A percentile compares a stretch with the other conserved stretches of the same genome.
phyloP scores from a whole-genome alignment of 2,888 invertebrate species.

The Phytoseiulus persimilis region DNA sequence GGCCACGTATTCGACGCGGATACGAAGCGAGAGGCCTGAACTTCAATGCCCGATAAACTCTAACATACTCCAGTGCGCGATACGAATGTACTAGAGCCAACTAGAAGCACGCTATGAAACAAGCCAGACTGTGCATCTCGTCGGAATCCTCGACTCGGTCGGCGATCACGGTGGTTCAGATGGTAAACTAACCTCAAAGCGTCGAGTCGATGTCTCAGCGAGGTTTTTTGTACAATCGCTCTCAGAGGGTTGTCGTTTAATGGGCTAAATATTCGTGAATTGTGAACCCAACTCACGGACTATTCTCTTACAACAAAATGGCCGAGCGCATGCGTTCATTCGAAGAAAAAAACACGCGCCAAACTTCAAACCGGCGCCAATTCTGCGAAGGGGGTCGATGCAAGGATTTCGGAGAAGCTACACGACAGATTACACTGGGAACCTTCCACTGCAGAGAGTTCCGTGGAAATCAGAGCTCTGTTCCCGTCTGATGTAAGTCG shows the following conservation, averaged over 20 bases:
- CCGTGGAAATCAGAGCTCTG: too few relatives aligned
- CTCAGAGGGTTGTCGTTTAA: not conserved
- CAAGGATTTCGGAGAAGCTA: not conserved
- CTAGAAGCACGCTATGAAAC: not conserved
- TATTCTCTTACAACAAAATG: constrained; percentile 35
- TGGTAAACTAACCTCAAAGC: not conserved
- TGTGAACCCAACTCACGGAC: constrained; percentile 36
- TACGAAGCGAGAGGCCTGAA: not conserved
- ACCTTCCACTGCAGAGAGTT: too few relatives aligned
- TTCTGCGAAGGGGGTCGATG: not conserved
- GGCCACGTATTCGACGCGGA: not conserved
- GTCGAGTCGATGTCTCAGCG: not conserved
- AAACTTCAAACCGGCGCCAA: not conserved
- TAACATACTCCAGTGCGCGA: not conserved
- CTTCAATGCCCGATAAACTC: not conserved
- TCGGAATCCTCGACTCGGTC: not conserved
- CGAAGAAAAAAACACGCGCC: constrained; percentile 24
- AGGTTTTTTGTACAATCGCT: not conserved
- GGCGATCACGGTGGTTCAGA: not conserved
- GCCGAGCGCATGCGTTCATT: constrained; percentile 38
- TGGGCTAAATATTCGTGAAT: constrained; percentile 5
- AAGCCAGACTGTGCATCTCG: not conserved
- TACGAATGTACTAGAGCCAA: not conserved
- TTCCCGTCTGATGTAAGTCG: too few relatives aligned
- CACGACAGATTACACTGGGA: not conserved